phyloP scores from a whole-genome alignment of 2,797 vertebrate genomes.

The Threskiornis aethiopicus region DNA sequence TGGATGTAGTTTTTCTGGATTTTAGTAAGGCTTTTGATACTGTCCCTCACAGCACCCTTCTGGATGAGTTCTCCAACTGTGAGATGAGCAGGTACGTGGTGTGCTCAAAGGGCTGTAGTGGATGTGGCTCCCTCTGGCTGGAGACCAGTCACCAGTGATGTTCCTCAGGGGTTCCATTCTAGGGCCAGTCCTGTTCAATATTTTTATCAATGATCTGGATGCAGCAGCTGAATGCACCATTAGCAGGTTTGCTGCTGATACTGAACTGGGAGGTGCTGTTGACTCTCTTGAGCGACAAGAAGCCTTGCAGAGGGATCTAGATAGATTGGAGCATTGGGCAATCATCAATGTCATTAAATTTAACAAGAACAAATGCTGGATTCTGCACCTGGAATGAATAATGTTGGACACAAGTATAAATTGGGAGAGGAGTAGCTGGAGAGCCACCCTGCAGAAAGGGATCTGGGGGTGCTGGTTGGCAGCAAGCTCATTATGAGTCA shows the following conservation, averaged over 20 bases:
- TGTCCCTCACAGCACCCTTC: background rate
- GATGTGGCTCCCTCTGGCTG: background rate
- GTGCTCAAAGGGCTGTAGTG: background rate
- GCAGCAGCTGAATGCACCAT: background rate
- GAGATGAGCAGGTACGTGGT: rapidly evolving
- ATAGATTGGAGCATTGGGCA: background rate
- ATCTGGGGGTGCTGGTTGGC: background rate
- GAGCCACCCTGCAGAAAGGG: background rate
- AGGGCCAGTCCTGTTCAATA: background rate
- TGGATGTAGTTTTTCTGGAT: background rate
- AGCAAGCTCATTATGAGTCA: background rate
- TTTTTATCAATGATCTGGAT: background rate
- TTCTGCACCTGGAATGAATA: background rate
- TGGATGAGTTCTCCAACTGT: background rate
- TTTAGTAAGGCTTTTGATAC: background rate
- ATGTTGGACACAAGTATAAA: no score
- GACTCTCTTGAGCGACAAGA: no score
- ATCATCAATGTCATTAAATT: background rate
- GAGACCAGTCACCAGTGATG: background rate
- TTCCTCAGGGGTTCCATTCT: background rate
- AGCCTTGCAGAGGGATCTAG: background rate
- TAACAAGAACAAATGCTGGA: background rate
- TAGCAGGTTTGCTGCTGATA: background rate
- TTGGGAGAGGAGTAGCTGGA: background rate
- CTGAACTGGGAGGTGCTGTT: no score